A percentile compares a stretch with the other conserved stretches of the same genome.
Evolutionary conservation across 1,140 invertebrate genomes (phyloP).

Genomic region (Camponotus floridanus): DNA sequence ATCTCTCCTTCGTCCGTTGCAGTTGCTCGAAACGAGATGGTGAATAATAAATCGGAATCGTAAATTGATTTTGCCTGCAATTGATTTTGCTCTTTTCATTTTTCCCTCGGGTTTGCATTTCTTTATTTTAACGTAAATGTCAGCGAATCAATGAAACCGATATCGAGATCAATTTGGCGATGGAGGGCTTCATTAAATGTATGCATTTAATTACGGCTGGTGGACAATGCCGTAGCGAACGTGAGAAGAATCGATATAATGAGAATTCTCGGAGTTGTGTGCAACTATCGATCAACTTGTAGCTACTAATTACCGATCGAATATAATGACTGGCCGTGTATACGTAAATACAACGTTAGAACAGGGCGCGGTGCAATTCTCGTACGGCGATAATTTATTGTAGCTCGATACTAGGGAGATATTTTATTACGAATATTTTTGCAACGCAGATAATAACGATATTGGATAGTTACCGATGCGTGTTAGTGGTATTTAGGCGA

Average conservation of each 20-base stretch:
- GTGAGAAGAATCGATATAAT: slow-evolving; percentile 73
- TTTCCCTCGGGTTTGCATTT: not conserved
- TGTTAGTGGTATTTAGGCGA: slow-evolving; percentile 56
- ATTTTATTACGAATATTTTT: slow-evolving; percentile 57
- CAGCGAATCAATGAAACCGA: slow-evolving; percentile 27
- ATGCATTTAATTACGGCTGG: slow-evolving; percentile 59
- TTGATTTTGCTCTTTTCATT: not conserved
- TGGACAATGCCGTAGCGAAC: slow-evolving; percentile 59
- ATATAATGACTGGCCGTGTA: slow-evolving; percentile 61
- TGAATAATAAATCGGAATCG: slow-evolving; percentile 28
- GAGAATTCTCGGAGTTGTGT: slow-evolving; percentile 68
- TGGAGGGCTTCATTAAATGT: slow-evolving; percentile 45
- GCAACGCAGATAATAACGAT: slow-evolving; percentile 40
- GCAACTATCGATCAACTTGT: slow-evolving; percentile 68
- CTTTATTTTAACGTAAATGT: slow-evolving; percentile 43
- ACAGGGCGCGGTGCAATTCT: slow-evolving; percentile 48
- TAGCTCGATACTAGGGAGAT: slow-evolving; percentile 29
- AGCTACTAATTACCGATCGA: slow-evolving; percentile 73
- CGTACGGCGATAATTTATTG: slow-evolving; percentile 67
- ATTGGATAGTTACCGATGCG: slow-evolving; percentile 31
- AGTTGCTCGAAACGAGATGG: slow-evolving; percentile 12
- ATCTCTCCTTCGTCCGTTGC: slow-evolving; percentile 18
- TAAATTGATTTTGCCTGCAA: slow-evolving; percentile 33
- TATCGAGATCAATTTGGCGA: slow-evolving; percentile 32
- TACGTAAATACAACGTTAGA: slow-evolving; percentile 49